Percentiles rank a stretch among this genome's conserved stretches.
These are phyloP conservation scores for Isaurus tuberculatus DNA, from an alignment of 92 coral and sea anemone species.

Conservation along the genomic window DNA sequence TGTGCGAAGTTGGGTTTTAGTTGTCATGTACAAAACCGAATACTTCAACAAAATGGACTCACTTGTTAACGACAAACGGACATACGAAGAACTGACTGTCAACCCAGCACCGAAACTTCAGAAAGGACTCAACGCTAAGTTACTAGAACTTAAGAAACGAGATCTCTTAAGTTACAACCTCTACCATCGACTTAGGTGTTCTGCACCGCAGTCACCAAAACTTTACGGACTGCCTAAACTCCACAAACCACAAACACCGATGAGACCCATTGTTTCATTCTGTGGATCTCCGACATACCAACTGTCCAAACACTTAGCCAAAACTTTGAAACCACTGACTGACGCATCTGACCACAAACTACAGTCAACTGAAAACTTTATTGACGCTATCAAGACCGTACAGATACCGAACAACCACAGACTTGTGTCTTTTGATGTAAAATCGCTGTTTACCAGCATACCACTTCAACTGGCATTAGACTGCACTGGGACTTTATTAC, in stretches of 20 bases:
- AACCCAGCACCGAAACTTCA: neutral
- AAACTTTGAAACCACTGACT: constrained; percentile 21
- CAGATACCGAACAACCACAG: constrained; percentile 53
- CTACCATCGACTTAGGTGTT: constrained; percentile 1
- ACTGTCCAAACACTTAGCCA: constrained; percentile 23
- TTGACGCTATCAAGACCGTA: constrained; percentile 54
- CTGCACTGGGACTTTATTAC: constrained; percentile 44
- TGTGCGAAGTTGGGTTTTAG: too few species aligned
- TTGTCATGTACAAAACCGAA: too few species aligned
- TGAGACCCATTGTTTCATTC: constrained; percentile 22
- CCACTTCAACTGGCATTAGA: constrained; percentile 61
- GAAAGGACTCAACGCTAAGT: neutral
- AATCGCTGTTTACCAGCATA: constrained; percentile 63
- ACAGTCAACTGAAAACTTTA: constrained; percentile 58
- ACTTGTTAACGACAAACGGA: too few species aligned
- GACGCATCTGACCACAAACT: constrained; percentile 46
- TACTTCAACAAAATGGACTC: too few species aligned
- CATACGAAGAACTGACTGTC: too few species aligned
- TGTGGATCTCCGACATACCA: constrained; percentile 13
- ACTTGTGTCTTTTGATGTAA: constrained; percentile 71
- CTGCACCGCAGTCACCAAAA: constrained; percentile 4
- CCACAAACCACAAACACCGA: constrained; percentile 21
- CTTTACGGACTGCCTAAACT: constrained; percentile 14
- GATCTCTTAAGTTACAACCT: constrained; percentile 1
- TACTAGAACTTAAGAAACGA: neutral